Evolutionary conservation across 2,888 invertebrate genomes (phyloP), one percentile per base, ranked within the genome.

Genomic region (Onthophagus sagittarius): DNA sequence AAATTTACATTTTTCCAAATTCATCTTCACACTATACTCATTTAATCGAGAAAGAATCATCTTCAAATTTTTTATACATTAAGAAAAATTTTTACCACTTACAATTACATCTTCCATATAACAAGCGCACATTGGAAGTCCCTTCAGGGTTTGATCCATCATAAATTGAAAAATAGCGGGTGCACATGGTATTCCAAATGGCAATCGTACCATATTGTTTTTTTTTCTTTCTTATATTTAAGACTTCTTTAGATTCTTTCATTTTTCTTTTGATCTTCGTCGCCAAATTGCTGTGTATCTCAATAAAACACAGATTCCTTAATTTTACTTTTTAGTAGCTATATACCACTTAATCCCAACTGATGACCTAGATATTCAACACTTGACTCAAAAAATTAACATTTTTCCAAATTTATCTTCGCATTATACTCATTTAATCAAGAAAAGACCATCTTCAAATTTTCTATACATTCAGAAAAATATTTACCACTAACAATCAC

Each of bases 321-420:
- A 9, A 75, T 7, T 65, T 76, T 76, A 15, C 39, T 69, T 71
- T 76, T 75, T 0, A 80, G 63, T 72, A 84, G 83, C 53, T 80
- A 77, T 75, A 82, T 82, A 4, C 82, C 82, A 11, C 73, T 69
- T n/a, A 31, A 15, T 63, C 70, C 71, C n/a, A 75, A 23, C 9
- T 6, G 3, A 69, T 73, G 73, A 15, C 75, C 73, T n/a, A 75
- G 32, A 62, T 71, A 71, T 13, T 73, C 71, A 11, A 75, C 73
- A 15, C 31, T 71, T 62, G 5, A 15, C 15, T 63, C 7, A 15
- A 69, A 75, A 39, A 75, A 75, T 15, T 73, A 31, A 70, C 73
- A 71, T 73, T 75, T 75, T 6, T 69, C 23, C 3, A 63, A 15
- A 33, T 75, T 75, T 2, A 75, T 32, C 62, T 62, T 64, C 1